These are phyloP conservation scores for Lithobius niger DNA, from an alignment of 1,140 invertebrate genomes.

Conservation along the genomic window DNA sequence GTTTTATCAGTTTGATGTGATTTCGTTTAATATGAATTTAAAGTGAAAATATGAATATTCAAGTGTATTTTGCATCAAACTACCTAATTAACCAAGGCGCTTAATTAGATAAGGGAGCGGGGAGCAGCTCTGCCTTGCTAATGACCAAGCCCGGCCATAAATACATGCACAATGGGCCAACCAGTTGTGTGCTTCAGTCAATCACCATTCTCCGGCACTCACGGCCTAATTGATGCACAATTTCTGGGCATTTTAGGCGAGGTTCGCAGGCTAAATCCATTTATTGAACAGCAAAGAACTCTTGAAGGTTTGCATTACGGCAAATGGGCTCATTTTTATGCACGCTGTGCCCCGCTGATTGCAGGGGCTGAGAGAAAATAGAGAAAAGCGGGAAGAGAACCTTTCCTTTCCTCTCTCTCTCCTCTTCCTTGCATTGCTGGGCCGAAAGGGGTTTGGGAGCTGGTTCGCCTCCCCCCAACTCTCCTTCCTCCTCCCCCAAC, in stretches of 20 bases:
- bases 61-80: slow-evolving; percentile 8
- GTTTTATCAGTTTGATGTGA: slow-evolving; percentile 7
- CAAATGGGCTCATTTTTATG: slow-evolving; percentile 8
- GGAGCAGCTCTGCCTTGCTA: slow-evolving; percentile 1
- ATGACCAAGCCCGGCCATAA: slow-evolving; percentile 1
- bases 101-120: slow-evolving; percentile 8
- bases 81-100: slow-evolving; percentile 9
- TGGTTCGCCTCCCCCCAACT: not conserved
- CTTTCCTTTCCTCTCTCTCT: too few species aligned
- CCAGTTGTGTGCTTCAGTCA: slow-evolving; percentile 5
- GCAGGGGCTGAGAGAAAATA: not conserved
- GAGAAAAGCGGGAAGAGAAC: too few species aligned
- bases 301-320: slow-evolving; percentile 1
- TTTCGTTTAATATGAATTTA: slow-evolving; percentile 4
- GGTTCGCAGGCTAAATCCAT: slow-evolving; percentile 5
- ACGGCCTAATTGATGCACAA: slow-evolving; percentile 8
- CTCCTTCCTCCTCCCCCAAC: too few species aligned
- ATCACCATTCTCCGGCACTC: slow-evolving; percentile 7
- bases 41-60: slow-evolving; percentile 10
- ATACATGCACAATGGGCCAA: slow-evolving; percentile 6
- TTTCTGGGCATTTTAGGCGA: slow-evolving; percentile 1
- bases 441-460: not conserved
- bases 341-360: not conserved
- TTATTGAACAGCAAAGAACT: slow-evolving; percentile 6
- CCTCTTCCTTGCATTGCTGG: not conserved